These are phyloP conservation scores for Bombyx mandarina DNA, from an alignment of 1,140 invertebrate species.

Conservation along the genomic window DNA sequence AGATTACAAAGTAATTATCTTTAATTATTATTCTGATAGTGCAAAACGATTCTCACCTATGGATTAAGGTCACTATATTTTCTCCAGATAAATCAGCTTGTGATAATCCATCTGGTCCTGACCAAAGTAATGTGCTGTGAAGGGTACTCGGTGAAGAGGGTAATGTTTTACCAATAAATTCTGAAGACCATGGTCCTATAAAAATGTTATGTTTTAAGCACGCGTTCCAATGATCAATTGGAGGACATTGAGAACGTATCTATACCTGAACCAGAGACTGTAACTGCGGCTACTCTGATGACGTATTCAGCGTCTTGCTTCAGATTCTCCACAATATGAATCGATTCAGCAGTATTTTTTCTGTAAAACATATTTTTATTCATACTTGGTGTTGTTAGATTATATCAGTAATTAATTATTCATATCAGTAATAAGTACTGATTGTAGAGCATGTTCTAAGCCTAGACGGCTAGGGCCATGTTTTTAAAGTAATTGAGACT, in stretches of 20 bases:
- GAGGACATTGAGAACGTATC: not conserved
- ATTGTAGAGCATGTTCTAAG: no score
- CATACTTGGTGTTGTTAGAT: no score
- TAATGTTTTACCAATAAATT: slow-evolving; percentile 79
- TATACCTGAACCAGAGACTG: slow-evolving; percentile 78
- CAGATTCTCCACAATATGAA: slow-evolving; percentile 77
- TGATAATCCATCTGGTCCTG: slow-evolving; percentile 77
- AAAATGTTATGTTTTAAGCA: slow-evolving; percentile 1
- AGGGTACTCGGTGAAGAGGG: slow-evolving; percentile 55
- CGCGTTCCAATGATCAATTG: not conserved
- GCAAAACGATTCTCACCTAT: slow-evolving; percentile 65
- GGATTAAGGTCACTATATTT: slow-evolving; percentile 75
- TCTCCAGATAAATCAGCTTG: slow-evolving; percentile 83
- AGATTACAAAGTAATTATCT: not conserved
- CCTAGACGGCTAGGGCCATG: no score
- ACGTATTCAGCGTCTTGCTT: slow-evolving; percentile 81
- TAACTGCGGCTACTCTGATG: slow-evolving; percentile 84
- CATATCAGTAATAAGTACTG: no score
- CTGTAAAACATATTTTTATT: slow-evolving; percentile 13
- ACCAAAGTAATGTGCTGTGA: slow-evolving; percentile 79
- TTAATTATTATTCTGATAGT: slow-evolving; percentile 5
- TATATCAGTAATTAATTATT: no score
- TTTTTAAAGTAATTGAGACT: no score
- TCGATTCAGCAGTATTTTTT: slow-evolving; percentile 74
- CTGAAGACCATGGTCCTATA: slow-evolving; percentile 83